Conservation (phyloP, 2,888 invertebrate genomes). For the Fissipunctia ypsillon region DNA sequence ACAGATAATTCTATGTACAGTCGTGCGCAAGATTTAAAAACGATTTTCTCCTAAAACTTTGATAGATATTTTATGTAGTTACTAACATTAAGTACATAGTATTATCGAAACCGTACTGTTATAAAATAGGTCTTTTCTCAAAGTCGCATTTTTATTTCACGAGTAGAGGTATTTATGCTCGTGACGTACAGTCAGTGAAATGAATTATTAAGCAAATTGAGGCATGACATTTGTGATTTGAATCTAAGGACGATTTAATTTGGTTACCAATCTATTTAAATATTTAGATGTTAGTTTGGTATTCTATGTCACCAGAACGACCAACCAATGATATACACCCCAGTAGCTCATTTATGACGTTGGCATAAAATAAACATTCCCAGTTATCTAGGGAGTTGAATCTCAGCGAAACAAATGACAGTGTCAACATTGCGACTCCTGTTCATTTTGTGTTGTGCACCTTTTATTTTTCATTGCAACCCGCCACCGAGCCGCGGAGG, state of each 20-base stretch:
- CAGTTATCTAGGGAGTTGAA: constrained; percentile 61
- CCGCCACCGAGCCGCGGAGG: constrained; percentile 67
- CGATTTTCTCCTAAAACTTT: too few species aligned
- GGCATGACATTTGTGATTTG: background rate
- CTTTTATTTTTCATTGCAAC: constrained; percentile 81
- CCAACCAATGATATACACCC: constrained; percentile 16
- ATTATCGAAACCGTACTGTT: too few species aligned
- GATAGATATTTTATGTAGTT: too few species aligned
- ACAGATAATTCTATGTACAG: too few species aligned
- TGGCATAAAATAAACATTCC: constrained; percentile 65
- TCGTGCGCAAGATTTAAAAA: too few species aligned
- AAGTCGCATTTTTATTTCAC: too few species aligned
- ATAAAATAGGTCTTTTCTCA: too few species aligned
- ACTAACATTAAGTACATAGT: too few species aligned
- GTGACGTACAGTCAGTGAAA: background rate
- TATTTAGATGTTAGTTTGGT: background rate
- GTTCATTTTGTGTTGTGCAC: constrained; percentile 79
- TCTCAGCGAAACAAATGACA: constrained; percentile 75
- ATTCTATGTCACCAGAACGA: constrained; percentile 12
- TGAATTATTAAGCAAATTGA: background rate
- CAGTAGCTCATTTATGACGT: constrained; percentile 54
- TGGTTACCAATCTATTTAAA: too few species aligned
- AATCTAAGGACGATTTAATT: background rate
- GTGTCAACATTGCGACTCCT: constrained; percentile 76
- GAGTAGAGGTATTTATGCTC: too few species aligned